Percentiles rank a stretch among this genome's conserved stretches.
These are phyloP conservation scores for Lepisosteus oculatus DNA, from an alignment of 2,113 vertebrate species.

Conservation along the genomic window DNA sequence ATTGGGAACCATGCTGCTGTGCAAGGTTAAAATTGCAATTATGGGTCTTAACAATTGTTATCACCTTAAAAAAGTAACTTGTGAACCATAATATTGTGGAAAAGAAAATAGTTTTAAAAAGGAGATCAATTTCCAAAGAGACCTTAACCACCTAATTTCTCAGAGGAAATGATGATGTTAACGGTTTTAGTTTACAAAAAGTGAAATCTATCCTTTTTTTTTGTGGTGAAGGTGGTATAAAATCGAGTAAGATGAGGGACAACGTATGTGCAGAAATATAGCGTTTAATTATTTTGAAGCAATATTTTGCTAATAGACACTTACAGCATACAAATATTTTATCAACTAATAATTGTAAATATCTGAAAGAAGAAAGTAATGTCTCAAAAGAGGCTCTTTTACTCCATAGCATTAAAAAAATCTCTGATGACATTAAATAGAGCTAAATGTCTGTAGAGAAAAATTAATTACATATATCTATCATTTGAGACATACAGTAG, in stretches of 20 bases:
- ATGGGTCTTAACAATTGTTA: background rate
- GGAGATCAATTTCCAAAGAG: background rate
- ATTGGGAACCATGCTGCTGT: background rate
- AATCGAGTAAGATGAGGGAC: too few relatives aligned
- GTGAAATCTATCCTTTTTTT: background rate
- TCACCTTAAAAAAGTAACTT: constrained; percentile 1
- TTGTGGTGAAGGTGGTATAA: background rate
- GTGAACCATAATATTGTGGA: constrained; percentile 1
- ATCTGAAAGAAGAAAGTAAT: too few relatives aligned
- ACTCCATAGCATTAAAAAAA: too few relatives aligned
- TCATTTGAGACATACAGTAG: too few relatives aligned
- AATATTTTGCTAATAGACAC: background rate
- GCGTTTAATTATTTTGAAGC: background rate
- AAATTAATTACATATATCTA: too few relatives aligned
- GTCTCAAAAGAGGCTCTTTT: too few relatives aligned
- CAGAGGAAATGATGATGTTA: background rate
- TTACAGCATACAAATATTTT: too few relatives aligned
- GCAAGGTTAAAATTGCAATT: background rate
- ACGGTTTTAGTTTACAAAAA: too few relatives aligned
- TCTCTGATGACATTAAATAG: too few relatives aligned
- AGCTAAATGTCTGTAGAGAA: too few relatives aligned
- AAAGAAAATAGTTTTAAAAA: background rate
- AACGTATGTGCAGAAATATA: background rate
- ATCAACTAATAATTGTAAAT: too few relatives aligned
- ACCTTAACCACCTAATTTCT: background rate